phyloP scores from a whole-genome alignment of 2,113 vertebrate species.

The Nothocercus julius region DNA sequence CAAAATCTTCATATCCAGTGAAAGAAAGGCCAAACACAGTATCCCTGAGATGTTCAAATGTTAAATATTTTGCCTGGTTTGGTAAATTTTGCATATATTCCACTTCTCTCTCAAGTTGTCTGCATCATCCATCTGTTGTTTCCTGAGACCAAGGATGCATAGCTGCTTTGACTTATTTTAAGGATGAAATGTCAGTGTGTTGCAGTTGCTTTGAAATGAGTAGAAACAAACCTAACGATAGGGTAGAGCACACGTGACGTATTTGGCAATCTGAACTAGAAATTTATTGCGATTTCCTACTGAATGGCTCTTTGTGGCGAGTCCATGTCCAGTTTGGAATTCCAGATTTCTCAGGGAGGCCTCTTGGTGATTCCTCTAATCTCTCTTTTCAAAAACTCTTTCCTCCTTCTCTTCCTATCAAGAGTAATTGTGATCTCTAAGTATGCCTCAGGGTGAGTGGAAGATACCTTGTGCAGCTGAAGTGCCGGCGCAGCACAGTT shows the following conservation, averaged over 20 bases:
- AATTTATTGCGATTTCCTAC: fast-evolving
- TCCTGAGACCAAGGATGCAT: fast-evolving
- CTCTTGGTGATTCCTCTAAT: background rate
- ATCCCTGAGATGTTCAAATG: background rate
- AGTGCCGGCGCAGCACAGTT: background rate
- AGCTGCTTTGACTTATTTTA: background rate
- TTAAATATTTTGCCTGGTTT: background rate
- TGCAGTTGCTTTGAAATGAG: background rate
- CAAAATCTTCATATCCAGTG: background rate
- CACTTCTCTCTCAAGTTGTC: background rate
- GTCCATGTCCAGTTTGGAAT: background rate
- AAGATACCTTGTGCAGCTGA: fast-evolving
- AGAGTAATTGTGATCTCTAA: background rate
- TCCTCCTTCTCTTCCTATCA: background rate
- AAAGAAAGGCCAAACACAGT: background rate
- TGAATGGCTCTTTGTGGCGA: background rate
- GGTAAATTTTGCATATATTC: background rate
- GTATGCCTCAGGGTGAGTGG: background rate
- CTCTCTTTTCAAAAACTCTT: background rate
- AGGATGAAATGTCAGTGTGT: background rate
- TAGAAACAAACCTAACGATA: background rate
- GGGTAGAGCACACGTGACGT: background rate
- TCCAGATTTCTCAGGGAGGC: background rate
- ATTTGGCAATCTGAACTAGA: background rate
- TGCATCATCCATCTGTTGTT: fast-evolving